Conservation (phyloP, 2,888 invertebrate species). For the Thelaira solivaga region DNA sequence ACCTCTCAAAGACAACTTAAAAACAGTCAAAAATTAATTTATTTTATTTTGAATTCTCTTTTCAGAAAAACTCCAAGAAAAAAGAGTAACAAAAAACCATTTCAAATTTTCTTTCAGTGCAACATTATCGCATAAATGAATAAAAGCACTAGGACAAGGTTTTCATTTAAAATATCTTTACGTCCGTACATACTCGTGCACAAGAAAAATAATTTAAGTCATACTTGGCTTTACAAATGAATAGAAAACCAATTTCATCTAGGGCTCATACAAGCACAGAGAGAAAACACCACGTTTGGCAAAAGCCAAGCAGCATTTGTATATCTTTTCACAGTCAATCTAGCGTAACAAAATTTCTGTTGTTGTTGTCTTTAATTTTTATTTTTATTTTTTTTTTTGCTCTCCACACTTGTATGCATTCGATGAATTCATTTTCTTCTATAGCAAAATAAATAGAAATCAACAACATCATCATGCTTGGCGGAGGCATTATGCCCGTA, state of each 20-base stretch:
- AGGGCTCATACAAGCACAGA: conserved; percentile 4
- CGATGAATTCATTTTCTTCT: conserved; percentile 54
- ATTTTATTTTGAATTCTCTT: no score
- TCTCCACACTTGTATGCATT: conserved; percentile 5
- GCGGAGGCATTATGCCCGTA: conserved; percentile 28
- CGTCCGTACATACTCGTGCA: background rate
- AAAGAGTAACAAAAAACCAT: no score
- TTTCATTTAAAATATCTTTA: conserved; percentile 19
- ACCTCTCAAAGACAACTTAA: no score
- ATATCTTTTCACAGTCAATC: conserved; percentile 61
- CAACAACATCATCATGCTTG: conserved; percentile 32
- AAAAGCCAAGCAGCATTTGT: conserved; percentile 44
- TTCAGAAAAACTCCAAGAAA: no score
- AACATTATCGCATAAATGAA: background rate
- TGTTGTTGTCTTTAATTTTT: no score
- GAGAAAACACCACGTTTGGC: no score
- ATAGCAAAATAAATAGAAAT: conserved; percentile 55
- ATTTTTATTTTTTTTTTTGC: background rate
- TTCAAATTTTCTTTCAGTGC: conserved; percentile 13
- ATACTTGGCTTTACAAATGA: conserved; percentile 11
- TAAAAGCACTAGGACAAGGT: conserved; percentile 8
- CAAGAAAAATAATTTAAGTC: conserved; percentile 22
- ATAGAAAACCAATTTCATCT: conserved; percentile 38
- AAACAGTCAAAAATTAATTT: no score
- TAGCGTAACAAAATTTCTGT: conserved; percentile 44